These are phyloP conservation scores for Mionectes olivaceus DNA, from an alignment of 2,797 vertebrate genomes.

Conservation along the genomic window DNA sequence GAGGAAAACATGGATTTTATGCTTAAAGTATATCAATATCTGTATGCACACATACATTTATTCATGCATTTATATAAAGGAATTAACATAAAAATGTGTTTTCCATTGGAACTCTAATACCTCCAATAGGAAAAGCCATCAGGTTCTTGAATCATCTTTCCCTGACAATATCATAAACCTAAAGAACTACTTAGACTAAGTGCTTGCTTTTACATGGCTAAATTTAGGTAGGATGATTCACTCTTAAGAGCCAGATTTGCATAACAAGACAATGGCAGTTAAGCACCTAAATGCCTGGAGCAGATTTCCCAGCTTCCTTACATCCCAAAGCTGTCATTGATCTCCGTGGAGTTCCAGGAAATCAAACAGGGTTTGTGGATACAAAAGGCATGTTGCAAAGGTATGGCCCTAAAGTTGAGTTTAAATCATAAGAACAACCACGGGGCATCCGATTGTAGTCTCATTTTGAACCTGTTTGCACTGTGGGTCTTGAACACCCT, in stretches of 20 bases:
- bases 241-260: conserved; percentile 30
- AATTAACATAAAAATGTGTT: neutral
- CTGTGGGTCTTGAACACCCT: neutral
- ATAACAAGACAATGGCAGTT: conserved; percentile 18
- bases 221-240: conserved; percentile 40
- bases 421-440: neutral
- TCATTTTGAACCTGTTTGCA: neutral
- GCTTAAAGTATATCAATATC: neutral
- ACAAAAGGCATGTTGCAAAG: neutral
- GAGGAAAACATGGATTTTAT: neutral
- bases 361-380: neutral
- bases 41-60: neutral
- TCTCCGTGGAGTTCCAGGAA: neutral
- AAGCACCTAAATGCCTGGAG: neutral
- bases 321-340: neutral
- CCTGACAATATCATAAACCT: neutral
- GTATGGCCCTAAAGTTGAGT: neutral
- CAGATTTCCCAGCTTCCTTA: conserved; percentile 2
- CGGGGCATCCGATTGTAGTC: neutral
- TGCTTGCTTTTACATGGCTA: conserved; percentile 18
- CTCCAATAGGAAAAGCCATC: neutral
- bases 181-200: conserved; percentile 17
- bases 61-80: neutral
- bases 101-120: neutral
- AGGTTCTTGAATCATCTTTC: neutral